Conservation (phyloP, 2,888 invertebrate genomes). For the Tipula lateralis region DNA sequence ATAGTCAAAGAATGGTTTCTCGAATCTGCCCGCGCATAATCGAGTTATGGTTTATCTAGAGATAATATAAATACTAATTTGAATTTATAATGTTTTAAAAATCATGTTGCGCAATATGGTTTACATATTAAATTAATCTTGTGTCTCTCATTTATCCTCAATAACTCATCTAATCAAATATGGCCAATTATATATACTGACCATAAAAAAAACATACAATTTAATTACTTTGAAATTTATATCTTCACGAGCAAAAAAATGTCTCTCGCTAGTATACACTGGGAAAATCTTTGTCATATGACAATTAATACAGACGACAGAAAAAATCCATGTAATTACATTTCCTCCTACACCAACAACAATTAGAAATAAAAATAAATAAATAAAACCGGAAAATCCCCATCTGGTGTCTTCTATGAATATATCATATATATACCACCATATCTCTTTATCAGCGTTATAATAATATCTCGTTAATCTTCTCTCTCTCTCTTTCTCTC, state of each 20-base stretch:
- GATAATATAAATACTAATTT: no score
- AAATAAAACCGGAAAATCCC: not conserved
- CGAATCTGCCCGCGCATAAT: no score
- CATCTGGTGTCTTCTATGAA: not conserved
- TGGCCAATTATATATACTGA: not conserved
- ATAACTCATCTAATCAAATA: not conserved
- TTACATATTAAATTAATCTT: not conserved
- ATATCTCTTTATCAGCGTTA: not conserved
- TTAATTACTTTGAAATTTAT: conserved; percentile 1
- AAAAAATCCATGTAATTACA: not conserved
- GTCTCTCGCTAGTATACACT: not conserved
- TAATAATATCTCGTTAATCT: not conserved
- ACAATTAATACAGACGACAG: conserved; percentile 11
- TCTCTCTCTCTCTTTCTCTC: no score
- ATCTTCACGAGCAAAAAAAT: not conserved
- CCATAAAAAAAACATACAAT: not conserved
- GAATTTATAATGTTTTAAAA: no score
- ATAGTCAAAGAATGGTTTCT: no score
- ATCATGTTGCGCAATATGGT: not conserved
- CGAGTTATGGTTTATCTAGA: no score
- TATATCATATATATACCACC: not conserved
- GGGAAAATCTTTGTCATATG: not conserved
- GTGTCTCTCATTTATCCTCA: not conserved
- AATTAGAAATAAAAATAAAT: not conserved
- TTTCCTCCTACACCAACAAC: conserved; percentile 9